Evolutionary conservation across 2,888 invertebrate species (phyloP), one percentile per base, ranked within the genome.

Genomic region (Agrochola lychnidis): DNA sequence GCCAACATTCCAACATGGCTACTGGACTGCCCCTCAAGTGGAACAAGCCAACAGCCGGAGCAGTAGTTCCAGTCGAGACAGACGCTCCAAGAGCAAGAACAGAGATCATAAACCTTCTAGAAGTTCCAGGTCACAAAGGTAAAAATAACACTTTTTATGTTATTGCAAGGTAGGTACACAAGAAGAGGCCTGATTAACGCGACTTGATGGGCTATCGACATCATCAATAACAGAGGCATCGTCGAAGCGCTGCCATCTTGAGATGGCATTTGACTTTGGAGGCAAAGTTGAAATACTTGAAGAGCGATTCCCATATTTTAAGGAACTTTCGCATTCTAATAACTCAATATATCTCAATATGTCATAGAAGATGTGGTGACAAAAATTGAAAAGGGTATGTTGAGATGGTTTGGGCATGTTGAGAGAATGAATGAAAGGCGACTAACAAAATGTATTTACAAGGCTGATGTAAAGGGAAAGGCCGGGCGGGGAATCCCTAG

Each of bases 1-100:
- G 0, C 95, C 95, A 3, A 95, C 96, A 36, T 96, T 95, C 90
- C 96, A 96, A 84, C 96, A 96, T 83, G 96, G 96, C 14, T 96
- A 97, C 88, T 96, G 96, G 96, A 96, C 96, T 1, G 96, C 95
- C 0, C 90, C 95, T 0, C 95, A 94, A 79, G 86, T 87, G 25
- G 86, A 89, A 6, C 87, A 90, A 14, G 79, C 84, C 42, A 77
- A 72, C 74, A 89, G 88, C 72, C 88, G 91, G 16, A 89, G 89
- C 85, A 89, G 87, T 73, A 94, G 91, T 76, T 88, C 93, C 36
- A 92, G 89, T 74, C 89, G 95, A 61, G 95, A 95, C 70, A 89
- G 94, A 36, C 89, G 95, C 70, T 95, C 94, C 80, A 97, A 94
- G 90, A 96, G 94, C 93, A 96, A 94, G 91, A 96, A 91, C 90